Percentiles rank a stretch among this genome's conserved stretches.
These are phyloP conservation scores for Oxyteleia sp. DNA, from an alignment of 2,888 invertebrate species.

Conservation along the genomic window DNA sequence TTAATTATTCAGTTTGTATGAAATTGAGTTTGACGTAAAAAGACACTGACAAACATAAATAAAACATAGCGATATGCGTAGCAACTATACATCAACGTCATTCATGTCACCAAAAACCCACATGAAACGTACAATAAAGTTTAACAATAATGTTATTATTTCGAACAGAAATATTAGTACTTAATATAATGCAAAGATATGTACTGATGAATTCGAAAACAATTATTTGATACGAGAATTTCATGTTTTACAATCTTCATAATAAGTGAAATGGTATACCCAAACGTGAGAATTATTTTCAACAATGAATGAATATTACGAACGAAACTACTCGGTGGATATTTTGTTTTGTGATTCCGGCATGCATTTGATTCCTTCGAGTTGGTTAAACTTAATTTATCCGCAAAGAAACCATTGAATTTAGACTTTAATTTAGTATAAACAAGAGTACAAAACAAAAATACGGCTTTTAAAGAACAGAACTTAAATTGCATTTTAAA, in stretches of 20 bases:
- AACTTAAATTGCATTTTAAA: too few relatives aligned
- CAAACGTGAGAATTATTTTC: constrained; percentile 47
- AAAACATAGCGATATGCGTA: constrained; percentile 5
- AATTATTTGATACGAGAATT: constrained; percentile 42
- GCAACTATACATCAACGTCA: constrained; percentile 43
- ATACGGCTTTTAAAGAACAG: neutral
- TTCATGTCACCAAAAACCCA: constrained; percentile 38
- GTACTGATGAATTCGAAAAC: constrained; percentile 48
- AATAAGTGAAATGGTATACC: constrained; percentile 32
- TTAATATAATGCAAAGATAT: constrained; percentile 44
- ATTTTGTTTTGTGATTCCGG: constrained; percentile 15
- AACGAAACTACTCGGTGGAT: constrained; percentile 8
- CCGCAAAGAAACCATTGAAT: constrained; percentile 18
- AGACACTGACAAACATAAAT: constrained; percentile 6
- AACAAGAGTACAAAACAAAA: neutral
- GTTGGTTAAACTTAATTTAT: constrained; percentile 14
- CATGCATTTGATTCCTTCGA: constrained; percentile 22
- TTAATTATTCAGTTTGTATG: constrained; percentile 17
- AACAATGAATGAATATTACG: constrained; percentile 22
- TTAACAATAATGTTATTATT: constrained; percentile 51
- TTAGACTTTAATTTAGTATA: constrained; percentile 9
- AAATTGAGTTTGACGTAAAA: constrained; percentile 10
- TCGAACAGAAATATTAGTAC: constrained; percentile 61
- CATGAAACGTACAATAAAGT: constrained; percentile 47
- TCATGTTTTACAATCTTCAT: constrained; percentile 45